Conservation (phyloP, 2,113 vertebrate species). For the Cephalopholis sonnerati region DNA sequence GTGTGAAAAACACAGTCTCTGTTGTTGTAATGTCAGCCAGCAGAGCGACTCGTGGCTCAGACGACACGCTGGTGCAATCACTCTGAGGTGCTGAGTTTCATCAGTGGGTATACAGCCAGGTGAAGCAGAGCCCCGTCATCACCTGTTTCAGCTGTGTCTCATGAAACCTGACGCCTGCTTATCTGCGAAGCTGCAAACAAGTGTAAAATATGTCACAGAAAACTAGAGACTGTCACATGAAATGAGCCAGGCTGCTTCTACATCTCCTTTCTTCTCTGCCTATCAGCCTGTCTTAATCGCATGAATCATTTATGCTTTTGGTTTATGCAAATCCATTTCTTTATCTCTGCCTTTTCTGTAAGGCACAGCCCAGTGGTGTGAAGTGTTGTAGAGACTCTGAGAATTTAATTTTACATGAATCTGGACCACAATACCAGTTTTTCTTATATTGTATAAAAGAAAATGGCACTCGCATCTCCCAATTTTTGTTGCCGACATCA, state of each 20-base stretch:
- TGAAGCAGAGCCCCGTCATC: neutral
- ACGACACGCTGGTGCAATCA: neutral
- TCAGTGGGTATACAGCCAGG: neutral
- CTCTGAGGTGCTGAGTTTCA: conserved; percentile 19
- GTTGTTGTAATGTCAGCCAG: conserved; percentile 8
- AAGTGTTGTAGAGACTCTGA: conserved; percentile 6
- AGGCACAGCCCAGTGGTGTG: neutral
- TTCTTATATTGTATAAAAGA: neutral
- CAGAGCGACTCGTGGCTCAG: neutral
- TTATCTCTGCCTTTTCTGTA: conserved; percentile 25
- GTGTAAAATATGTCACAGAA: neutral
- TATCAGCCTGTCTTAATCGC: conserved; percentile 14
- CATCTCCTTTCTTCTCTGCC: neutral
- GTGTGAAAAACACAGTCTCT: neutral
- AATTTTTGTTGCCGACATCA: neutral
- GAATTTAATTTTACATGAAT: conserved; percentile 17
- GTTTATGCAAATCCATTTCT: conserved; percentile 51
- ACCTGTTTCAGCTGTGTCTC: conserved; percentile 10
- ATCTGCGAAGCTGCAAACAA: conserved; percentile 24
- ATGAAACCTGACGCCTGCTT: neutral
- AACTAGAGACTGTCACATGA: conserved; percentile 1
- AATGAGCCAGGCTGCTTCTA: neutral
- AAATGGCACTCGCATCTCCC: neutral
- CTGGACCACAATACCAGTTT: neutral
- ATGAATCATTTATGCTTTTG: conserved; percentile 40